Evolutionary conservation across 2,113 vertebrate genomes (phyloP).

Genomic region (Myiopsitta monachus): DNA sequence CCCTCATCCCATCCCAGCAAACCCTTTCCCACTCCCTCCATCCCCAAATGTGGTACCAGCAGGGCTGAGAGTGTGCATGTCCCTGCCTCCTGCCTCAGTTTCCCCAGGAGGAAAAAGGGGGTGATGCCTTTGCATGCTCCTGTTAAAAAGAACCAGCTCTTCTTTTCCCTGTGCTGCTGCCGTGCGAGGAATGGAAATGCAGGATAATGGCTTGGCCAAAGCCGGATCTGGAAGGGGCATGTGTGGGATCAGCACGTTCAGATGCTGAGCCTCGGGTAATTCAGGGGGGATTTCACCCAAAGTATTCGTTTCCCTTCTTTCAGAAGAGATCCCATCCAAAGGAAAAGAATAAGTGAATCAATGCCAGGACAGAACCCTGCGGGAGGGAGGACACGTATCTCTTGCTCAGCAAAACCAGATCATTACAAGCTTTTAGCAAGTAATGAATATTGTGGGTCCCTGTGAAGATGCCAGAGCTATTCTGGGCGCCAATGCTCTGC

Average conservation of each 20-base stretch:
- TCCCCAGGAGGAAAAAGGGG: background rate
- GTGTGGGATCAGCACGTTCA: rapidly evolving
- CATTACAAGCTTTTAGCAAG: background rate
- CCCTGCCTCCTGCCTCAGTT: background rate
- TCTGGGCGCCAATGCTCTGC: background rate
- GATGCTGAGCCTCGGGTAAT: rapidly evolving
- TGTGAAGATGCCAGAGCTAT: background rate
- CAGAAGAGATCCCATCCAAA: background rate
- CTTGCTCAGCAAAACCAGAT: background rate
- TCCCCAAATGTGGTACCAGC: background rate
- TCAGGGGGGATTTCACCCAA: background rate
- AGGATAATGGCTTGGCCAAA: background rate
- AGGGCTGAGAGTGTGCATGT: background rate
- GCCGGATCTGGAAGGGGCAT: background rate
- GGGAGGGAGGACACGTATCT: background rate
- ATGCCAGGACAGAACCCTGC: background rate
- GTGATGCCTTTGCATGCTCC: background rate
- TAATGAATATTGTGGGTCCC: background rate
- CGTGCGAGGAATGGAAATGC: background rate
- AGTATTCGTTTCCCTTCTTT: rapidly evolving
- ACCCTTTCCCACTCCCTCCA: background rate
- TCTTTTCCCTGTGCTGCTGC: background rate
- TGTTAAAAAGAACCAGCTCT: background rate
- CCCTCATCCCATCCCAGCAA: background rate
- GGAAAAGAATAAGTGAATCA: background rate